These are phyloP conservation scores for Semotilus atromaculatus DNA, from an alignment of 2,797 vertebrate species.

Conservation along the genomic window DNA sequence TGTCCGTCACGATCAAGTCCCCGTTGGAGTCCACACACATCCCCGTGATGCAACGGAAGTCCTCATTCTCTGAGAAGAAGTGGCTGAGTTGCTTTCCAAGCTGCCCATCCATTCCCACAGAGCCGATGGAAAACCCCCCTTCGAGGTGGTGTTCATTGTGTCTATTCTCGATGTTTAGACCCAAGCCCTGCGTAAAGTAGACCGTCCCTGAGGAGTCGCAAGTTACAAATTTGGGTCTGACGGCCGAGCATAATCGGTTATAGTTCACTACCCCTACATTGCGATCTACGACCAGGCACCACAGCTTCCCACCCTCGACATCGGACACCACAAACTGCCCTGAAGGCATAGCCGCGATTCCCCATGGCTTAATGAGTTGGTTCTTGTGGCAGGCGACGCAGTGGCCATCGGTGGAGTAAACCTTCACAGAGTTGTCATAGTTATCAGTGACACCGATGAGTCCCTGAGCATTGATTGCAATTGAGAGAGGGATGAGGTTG, in stretches of 20 bases:
- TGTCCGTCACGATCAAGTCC: slow-evolving; percentile 94
- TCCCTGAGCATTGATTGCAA: slow-evolving; percentile 93
- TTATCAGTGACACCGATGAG: slow-evolving; percentile 95
- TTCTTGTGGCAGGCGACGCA: slow-evolving; percentile 95
- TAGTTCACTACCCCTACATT: slow-evolving; percentile 91
- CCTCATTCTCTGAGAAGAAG: slow-evolving; percentile 94
- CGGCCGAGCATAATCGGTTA: slow-evolving; percentile 91
- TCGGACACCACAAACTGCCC: slow-evolving; percentile 97
- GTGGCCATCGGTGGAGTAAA: slow-evolving; percentile 94
- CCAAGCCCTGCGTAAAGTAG: slow-evolving; percentile 96
- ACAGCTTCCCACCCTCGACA: slow-evolving; percentile 95
- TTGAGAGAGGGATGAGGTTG: slow-evolving; percentile 91
- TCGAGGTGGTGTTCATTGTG: slow-evolving; percentile 95
- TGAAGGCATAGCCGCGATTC: slow-evolving; percentile 90
- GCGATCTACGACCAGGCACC: slow-evolving; percentile 94
- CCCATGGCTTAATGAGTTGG: slow-evolving; percentile 97
- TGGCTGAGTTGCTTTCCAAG: slow-evolving; percentile 95
- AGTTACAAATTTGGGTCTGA: slow-evolving; percentile 95
- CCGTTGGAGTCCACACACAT: slow-evolving; percentile 96
- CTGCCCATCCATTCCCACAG: slow-evolving; percentile 89
- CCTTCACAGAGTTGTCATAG: slow-evolving; percentile 96
- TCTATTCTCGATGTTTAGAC: slow-evolving; percentile 92
- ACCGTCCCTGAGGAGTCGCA: slow-evolving; percentile 91
- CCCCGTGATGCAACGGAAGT: slow-evolving; percentile 96
- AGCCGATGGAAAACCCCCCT: slow-evolving; percentile 95